Conservation (phyloP, 2,888 invertebrate genomes). For the Drosophila subquinaria region DNA sequence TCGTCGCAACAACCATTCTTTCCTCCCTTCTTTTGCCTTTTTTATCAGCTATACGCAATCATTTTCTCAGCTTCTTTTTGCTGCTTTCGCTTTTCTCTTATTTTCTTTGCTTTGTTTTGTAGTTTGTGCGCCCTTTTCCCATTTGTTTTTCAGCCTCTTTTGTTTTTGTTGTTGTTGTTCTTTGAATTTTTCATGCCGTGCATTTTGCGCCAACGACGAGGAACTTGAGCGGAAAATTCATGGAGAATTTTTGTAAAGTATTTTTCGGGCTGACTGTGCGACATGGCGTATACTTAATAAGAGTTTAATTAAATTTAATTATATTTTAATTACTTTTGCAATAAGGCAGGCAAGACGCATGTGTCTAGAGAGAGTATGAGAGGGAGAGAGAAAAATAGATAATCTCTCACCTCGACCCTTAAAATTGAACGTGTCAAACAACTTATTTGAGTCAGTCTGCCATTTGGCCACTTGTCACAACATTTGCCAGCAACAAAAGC, state of each 20-base stretch:
- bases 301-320: slow-evolving; percentile 73
- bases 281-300: slow-evolving; percentile 64
- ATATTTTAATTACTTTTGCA: slow-evolving; percentile 61
- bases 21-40: slow-evolving; percentile 12
- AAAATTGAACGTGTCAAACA: slow-evolving; percentile 35
- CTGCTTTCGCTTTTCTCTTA: slow-evolving; percentile 11
- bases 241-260: slow-evolving; percentile 13
- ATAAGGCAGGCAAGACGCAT: neutral
- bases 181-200: slow-evolving; percentile 55
- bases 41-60: slow-evolving; percentile 51
- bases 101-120: slow-evolving; percentile 16
- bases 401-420: slow-evolving; percentile 5
- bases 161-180: slow-evolving; percentile 31
- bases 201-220: slow-evolving; percentile 32
- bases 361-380: neutral
- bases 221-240: slow-evolving; percentile 60
- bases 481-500: slow-evolving; percentile 46
- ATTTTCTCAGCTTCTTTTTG: slow-evolving; percentile 35
- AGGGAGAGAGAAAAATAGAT: neutral
- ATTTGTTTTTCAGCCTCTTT: slow-evolving; percentile 38
- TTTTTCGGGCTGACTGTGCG: slow-evolving; percentile 22
- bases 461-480: slow-evolving; percentile 59
- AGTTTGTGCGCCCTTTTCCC: slow-evolving; percentile 40
- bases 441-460: slow-evolving; percentile 30
- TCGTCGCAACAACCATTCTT: too few species aligned